A percentile compares a stretch with the other conserved stretches of the same genome.
Conservation (phyloP, 1,140 invertebrate species). For the Venustaconcha ellipsiformis region DNA sequence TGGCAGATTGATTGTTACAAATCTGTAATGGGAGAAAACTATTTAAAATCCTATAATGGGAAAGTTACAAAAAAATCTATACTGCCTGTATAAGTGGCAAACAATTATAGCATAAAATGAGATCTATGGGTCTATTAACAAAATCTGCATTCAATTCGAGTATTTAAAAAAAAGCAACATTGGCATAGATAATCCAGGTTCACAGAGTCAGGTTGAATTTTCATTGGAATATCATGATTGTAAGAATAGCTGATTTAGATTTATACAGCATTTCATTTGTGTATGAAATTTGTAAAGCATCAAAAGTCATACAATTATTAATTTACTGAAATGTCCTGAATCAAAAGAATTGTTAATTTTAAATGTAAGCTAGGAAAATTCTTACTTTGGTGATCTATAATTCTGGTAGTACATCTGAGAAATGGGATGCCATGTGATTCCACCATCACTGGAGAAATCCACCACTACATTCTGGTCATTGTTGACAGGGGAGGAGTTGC, state of each 20-base stretch:
- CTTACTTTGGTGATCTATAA: conserved; percentile 60
- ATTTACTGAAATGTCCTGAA: background rate
- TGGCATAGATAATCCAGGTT: too few relatives aligned
- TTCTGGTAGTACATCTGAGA: conserved; percentile 61
- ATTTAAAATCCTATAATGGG: background rate
- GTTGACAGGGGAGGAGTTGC: conserved; percentile 50
- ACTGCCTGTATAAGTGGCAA: background rate
- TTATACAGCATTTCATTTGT: too few relatives aligned
- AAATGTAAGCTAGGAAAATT: background rate
- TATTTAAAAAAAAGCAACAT: too few relatives aligned
- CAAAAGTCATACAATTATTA: too few relatives aligned
- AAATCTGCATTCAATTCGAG: too few relatives aligned
- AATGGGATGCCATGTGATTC: conserved; percentile 62
- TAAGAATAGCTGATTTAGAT: too few relatives aligned
- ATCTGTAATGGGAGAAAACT: conserved; percentile 44
- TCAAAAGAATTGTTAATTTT: background rate
- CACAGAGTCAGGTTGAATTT: too few relatives aligned
- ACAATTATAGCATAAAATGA: background rate
- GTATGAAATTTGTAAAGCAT: too few relatives aligned
- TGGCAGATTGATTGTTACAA: conserved; percentile 64
- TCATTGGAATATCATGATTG: too few relatives aligned
- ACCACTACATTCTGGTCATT: conserved; percentile 65
- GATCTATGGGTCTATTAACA: too few relatives aligned
- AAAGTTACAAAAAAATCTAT: background rate
- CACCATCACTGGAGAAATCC: conserved; percentile 64